These are phyloP conservation scores for Parazoanthus swiftii DNA, from an alignment of 92 coral and sea anemone genomes.

Conservation along the genomic window DNA sequence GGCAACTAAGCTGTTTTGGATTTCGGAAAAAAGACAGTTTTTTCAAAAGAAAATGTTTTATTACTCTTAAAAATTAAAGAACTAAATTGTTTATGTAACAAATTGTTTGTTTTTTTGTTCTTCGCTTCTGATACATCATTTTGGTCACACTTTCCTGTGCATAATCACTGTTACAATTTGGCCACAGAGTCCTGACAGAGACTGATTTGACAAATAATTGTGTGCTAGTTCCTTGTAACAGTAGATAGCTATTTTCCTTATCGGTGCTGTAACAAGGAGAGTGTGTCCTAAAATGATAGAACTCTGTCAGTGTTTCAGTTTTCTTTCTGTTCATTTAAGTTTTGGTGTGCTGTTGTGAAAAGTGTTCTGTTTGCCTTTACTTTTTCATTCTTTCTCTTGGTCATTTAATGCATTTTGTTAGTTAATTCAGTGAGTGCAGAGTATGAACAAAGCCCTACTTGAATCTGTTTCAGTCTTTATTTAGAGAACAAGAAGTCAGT, in stretches of 20 bases:
- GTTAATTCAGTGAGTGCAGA: neutral
- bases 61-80: neutral
- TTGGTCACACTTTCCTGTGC: conserved; percentile 38
- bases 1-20: neutral
- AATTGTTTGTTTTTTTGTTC: conserved; percentile 13
- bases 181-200: neutral
- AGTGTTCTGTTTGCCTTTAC: conserved; percentile 27
- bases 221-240: neutral
- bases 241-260: neutral
- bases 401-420: conserved; percentile 20
- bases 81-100: neutral
- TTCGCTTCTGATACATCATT: conserved; percentile 16
- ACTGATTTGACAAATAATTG: neutral
- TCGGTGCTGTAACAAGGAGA: neutral
- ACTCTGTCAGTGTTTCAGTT: conserved; percentile 14
- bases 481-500: neutral
- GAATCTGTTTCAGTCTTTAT: neutral
- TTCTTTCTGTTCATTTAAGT: conserved; percentile 13
- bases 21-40: neutral
- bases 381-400: conserved; percentile 11
- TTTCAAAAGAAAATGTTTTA: neutral
- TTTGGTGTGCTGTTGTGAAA: conserved; percentile 24
- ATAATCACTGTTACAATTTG: neutral
- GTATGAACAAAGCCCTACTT: conserved; percentile 30
- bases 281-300: conserved; percentile 39